Evolutionary conservation across 2,888 invertebrate genomes (phyloP), one percentile per base, ranked within the genome.

Genomic region (Drosophila ustulata): DNA sequence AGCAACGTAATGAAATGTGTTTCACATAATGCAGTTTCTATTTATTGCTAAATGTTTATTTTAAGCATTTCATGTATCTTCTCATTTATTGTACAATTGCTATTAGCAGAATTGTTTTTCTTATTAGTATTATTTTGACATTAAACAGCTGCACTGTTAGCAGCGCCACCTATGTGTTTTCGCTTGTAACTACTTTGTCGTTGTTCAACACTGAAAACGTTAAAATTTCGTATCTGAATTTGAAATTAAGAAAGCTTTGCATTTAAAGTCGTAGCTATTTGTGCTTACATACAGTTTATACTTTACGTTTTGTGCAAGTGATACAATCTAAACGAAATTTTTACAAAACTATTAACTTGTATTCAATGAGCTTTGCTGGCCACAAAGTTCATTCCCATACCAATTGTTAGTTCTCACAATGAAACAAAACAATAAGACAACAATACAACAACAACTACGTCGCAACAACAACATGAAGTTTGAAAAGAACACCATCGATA

Each of bases 391-490:
- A 57, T 9, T 45, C 34, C 7, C 30, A 41, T n/a, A 55, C 11
- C 3, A 18, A 52, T 3, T 63, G 41, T 3, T 61, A 11, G 1
- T 1, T 1, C n/a, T 34, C 32, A 75, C 56, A 32, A 73, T 67
- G 51, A 85, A 81, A 57, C 72, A 37, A 26, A 45, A 68, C 8
- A 66, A 50, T 9, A 69, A 56, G 51, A 6, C 13, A 8, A 37
- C 47, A 13, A 41, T 39, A 3, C 50, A 41, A 51, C 30, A 45
- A 13, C 7, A 2, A 30, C 30, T 7, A 6, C 50, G 51, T 11
- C 72, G 50, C 11, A n/a, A 37, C n/a, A 28, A 28, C 23, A 58
- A 26, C 34, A 39, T 23, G 0, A 71, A 76, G 37, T 34, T 47
- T 7, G 39, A 41, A 2, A 18, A 13, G 1, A 63, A 64, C 1